Conservation (phyloP, 2,797 vertebrate genomes). For the Aphelocoma californica region DNA sequence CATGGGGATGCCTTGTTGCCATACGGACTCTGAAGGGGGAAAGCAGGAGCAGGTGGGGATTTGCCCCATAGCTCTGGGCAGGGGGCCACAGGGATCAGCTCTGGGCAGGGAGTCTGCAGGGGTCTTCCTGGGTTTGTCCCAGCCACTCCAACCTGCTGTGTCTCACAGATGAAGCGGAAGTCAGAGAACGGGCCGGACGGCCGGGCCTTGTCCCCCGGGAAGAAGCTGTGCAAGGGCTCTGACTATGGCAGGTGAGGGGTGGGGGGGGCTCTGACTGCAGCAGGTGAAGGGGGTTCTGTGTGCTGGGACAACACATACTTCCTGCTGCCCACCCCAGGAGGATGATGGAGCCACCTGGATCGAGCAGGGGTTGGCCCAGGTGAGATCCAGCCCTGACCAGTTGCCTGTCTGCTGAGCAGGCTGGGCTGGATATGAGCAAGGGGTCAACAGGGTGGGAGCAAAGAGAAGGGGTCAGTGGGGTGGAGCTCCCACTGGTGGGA, state of each 20-base stretch:
- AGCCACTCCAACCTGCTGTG: background rate
- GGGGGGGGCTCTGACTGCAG: background rate
- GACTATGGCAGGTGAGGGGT: conserved; percentile 48
- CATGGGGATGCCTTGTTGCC: no score
- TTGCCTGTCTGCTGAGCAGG: background rate
- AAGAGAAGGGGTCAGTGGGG: background rate
- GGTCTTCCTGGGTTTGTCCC: background rate
- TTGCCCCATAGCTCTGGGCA: background rate
- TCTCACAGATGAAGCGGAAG: conserved; percentile 70
- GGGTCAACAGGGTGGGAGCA: background rate
- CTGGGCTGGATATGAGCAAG: background rate
- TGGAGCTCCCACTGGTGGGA: background rate
- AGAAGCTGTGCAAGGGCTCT: conserved; percentile 64
- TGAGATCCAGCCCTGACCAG: background rate
- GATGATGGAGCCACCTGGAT: background rate
- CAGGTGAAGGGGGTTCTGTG: background rate
- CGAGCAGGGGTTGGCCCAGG: background rate
- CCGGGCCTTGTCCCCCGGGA: conserved; percentile 55
- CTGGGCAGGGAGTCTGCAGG: background rate
- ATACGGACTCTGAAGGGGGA: background rate
- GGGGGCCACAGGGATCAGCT: background rate
- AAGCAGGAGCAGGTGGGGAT: background rate
- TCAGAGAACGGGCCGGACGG: conserved; percentile 41
- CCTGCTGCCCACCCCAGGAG: background rate
- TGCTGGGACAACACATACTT: background rate